Percentiles rank a stretch among this genome's conserved stretches.
Evolutionary conservation across 2,888 invertebrate species (phyloP).

Genomic region (Conus canariensis): DNA sequence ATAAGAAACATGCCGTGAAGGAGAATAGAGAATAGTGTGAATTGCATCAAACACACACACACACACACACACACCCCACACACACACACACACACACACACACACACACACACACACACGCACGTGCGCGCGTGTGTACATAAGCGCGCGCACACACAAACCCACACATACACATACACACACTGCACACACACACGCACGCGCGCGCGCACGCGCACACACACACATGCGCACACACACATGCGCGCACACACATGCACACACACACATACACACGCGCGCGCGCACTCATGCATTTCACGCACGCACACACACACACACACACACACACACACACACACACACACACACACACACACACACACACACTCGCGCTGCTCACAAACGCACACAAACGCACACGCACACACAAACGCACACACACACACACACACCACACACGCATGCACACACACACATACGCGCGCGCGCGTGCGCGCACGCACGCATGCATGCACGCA

Average conservation of each 20-base stretch:
- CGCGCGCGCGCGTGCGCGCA: no score
- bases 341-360: no score
- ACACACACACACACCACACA: neutral
- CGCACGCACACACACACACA: neutral
- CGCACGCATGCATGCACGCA: neutral
- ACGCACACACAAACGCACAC: neutral
- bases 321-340: neutral
- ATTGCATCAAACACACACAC: neutral
- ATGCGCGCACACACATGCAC: neutral
- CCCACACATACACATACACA: neutral
- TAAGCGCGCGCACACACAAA: neutral
- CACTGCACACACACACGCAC: neutral
- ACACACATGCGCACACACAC: slow-evolving; percentile 5
- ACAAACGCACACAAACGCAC: neutral
- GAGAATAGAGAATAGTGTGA: no score
- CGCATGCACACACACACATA: neutral
- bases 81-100: slow-evolving; percentile 4
- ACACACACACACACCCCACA: neutral
- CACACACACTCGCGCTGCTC: no score
- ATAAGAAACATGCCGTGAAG: no score
- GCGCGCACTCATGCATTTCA: neutral
- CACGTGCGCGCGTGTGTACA: neutral
- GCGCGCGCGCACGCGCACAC: neutral
- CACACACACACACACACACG: neutral
- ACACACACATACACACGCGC: neutral